A percentile compares a stretch with the other conserved stretches of the same genome.
These are phyloP conservation scores for Cordylochernes scorpioides DNA, from an alignment of 2,888 invertebrate genomes.

Conservation along the genomic window DNA sequence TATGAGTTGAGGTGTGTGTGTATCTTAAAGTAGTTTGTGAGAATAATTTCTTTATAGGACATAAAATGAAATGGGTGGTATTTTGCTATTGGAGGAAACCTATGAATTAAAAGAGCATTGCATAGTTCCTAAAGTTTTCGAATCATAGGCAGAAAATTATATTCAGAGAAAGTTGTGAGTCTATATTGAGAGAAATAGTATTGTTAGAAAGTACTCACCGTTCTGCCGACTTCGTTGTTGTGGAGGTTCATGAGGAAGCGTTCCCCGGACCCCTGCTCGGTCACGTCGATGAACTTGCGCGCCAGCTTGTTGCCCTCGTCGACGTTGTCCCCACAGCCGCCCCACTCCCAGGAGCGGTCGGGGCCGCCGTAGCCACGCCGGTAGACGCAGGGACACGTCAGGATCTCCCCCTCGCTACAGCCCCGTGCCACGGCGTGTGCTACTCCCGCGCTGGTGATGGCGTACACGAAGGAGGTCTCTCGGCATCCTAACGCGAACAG, in stretches of 20 bases:
- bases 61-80: too few relatives aligned
- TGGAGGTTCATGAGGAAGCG: conserved; percentile 87
- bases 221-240: conserved; percentile 83
- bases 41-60: too few relatives aligned
- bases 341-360: conserved; percentile 46
- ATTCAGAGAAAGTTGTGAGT: too few relatives aligned
- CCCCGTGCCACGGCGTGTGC: conserved; percentile 76
- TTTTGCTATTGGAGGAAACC: too few relatives aligned
- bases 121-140: too few relatives aligned
- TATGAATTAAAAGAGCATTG: too few relatives aligned
- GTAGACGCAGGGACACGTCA: conserved; percentile 54
- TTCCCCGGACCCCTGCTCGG: conserved; percentile 60
- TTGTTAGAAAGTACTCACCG: conserved; percentile 52
- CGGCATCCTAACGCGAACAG: conserved; percentile 44
- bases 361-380: conserved; percentile 23
- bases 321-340: conserved; percentile 85
- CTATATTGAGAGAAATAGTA: too few relatives aligned
- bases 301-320: conserved; percentile 80
- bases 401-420: conserved; percentile 76
- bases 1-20: too few relatives aligned
- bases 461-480: conserved; percentile 88
- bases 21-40: too few relatives aligned
- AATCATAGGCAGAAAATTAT: too few relatives aligned
- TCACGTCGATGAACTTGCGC: conserved; percentile 75
- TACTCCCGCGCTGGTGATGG: conserved; percentile 80